These are phyloP conservation scores for Cryptosula pallasiana DNA, from an alignment of 2,888 invertebrate genomes.

Conservation along the genomic window DNA sequence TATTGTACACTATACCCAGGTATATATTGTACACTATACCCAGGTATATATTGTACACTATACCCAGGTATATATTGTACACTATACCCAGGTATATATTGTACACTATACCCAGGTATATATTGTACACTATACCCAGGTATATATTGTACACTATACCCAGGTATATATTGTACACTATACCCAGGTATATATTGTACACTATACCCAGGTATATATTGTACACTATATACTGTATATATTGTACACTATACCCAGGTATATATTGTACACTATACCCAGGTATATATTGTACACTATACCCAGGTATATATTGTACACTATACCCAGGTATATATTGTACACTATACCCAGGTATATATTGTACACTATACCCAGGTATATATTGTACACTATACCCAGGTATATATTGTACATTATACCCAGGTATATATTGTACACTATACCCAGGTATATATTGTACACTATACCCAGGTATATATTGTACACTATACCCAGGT, in stretches of 20 bases:
- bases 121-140: not conserved
- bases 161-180: not conserved
- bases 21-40: not conserved
- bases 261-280: not conserved
- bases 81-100: not conserved
- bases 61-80: not conserved
- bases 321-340: not conserved
- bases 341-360: not conserved
- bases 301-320: not conserved
- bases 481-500: not conserved
- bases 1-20: not conserved
- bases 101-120: not conserved
- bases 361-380: not conserved
- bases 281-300: not conserved
- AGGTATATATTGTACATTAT: not conserved
- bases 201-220: not conserved
- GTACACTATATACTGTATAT: not conserved
- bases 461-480: not conserved
- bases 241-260: not conserved
- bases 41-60: not conserved
- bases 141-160: not conserved
- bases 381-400: not conserved
- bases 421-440: not conserved
- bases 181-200: not conserved
- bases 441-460: not conserved